Conservation (phyloP, 2,888 invertebrate species). For the Andricus curvator region DNA sequence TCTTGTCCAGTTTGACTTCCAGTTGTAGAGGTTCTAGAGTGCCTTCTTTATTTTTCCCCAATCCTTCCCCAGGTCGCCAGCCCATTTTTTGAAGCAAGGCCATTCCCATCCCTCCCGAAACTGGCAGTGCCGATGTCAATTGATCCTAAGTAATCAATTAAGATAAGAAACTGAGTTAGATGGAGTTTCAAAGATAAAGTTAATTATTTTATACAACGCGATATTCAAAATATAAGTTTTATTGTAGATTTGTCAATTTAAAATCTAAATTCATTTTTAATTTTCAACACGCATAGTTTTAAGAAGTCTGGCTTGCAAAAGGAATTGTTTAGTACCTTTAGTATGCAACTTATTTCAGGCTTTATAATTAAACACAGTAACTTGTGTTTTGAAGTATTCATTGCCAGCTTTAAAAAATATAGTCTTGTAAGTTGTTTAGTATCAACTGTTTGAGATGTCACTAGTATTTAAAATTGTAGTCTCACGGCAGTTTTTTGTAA, state of each 20-base stretch:
- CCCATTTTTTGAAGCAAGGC: slow-evolving; percentile 98
- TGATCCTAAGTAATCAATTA: slow-evolving; percentile 86
- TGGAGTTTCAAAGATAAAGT: neutral
- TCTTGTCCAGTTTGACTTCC: slow-evolving; percentile 97
- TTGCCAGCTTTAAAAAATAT: too few species aligned
- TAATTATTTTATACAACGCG: neutral
- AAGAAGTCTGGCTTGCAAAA: neutral
- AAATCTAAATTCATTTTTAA: neutral
- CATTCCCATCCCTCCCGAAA: slow-evolving; percentile 98
- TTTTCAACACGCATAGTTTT: neutral
- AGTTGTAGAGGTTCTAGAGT: slow-evolving; percentile 92
- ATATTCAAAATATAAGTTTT: neutral
- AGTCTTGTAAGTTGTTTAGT: too few species aligned
- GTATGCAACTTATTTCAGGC: too few species aligned
- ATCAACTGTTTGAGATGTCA: too few species aligned
- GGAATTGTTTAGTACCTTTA: too few species aligned
- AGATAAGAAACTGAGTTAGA: slow-evolving; percentile 46
- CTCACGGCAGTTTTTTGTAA: too few species aligned
- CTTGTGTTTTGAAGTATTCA: too few species aligned
- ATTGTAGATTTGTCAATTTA: neutral
- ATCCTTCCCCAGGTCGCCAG: slow-evolving; percentile 97
- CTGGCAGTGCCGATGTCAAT: slow-evolving; percentile 92
- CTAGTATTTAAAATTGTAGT: too few species aligned
- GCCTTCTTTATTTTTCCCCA: slow-evolving; percentile 97
- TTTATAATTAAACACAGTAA: too few species aligned